Evolutionary conservation across 2,888 invertebrate species (phyloP), one percentile per base, ranked within the genome.

Genomic region (Pammene fasciana): DNA sequence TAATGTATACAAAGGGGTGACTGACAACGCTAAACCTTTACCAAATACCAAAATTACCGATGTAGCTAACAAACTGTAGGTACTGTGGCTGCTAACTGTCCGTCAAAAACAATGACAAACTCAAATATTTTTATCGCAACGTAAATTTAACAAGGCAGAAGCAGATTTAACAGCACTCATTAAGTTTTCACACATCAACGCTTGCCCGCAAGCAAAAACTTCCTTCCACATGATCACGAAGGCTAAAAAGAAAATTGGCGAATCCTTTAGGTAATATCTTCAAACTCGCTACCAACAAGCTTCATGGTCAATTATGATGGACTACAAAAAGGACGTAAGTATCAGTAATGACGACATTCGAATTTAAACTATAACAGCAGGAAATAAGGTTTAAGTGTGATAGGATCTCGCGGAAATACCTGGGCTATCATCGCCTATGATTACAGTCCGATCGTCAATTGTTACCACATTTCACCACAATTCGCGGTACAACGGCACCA

Each of bases 391-490:
- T 16, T 13, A 36, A 26, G 46, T 38, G 11, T 5, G 8, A 62
- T 50, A 48, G 48, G n/a, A 38, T 38, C 13, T 61, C n/a, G 18
- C 18, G 7, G 48, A 62, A 52, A 34, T 13, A 11, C 38, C 38
- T 18, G 11, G 7, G 1, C 13, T 36, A 61, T 48, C 36, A 18
- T 62, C 71, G 75, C 70, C 74, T 68, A 72, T 74, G 77, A 75
- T 80, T 80, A 79, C 64, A 70, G 61, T 65, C 64, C 73, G 71
- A 72, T 46, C 66, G 65, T 60, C 60, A 72, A 77, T 78, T 78
- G 76, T 78, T 78, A 75, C 73, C 79, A 83, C 76, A 85, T 86
- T 86, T 85, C 83, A 77, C 85, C 75, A 77, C 79, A 78, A 82
- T 85, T 82, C 76, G 72, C 77, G 72, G 72, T 77, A 71, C 4